Evolutionary conservation across 2,888 invertebrate genomes (phyloP), one percentile per base, ranked within the genome.

Genomic region (Drosophila ochracea): DNA sequence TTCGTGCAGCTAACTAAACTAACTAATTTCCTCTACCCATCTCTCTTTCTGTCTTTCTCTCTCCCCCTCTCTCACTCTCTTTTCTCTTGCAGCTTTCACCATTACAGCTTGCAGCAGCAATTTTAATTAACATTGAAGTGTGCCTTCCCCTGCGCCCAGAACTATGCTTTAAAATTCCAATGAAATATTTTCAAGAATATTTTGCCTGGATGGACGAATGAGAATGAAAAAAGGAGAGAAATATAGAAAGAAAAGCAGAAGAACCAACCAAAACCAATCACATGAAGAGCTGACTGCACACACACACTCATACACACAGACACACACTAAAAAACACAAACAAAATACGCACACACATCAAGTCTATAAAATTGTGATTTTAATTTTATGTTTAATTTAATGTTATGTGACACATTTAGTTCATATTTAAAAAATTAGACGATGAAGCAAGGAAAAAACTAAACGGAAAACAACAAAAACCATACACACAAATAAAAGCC

Each of bases 321-420:
- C 30, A 50, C 5, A 68, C 10, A 61, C 33, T 35, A 16, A 35
- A 13, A 35, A 35, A 68, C 61, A 70, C 28, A 19, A 39, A 37
- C 50, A 41, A 66, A 6, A 65, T 41, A 66, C 35, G 79, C 52
- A 82, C 79, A 82, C 78, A 90, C 90, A 83, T 91, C 93, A 92
- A 92, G 92, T 92, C 92, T 92, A 92, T 91, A 91, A 92, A 92
- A 93, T 93, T 92, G 92, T 92, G 92, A 92, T 92, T 92, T 93
- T 92, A 92, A 91, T 92, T 92, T 92, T 83, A 92, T 91, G 85
- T 90, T 80, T 91, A 89, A 89, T 91, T 86, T 90, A 86, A 89
- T 90, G 65, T 75, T 72, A 77, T 75, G 81, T 79, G 84, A 86
- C 70, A 80, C 70, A 64, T 82, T 84, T 83, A 84, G 77, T 68